Evolutionary conservation across 2,113 vertebrate genomes (phyloP).

Genomic region (Sminthopsis crassicaudata): DNA sequence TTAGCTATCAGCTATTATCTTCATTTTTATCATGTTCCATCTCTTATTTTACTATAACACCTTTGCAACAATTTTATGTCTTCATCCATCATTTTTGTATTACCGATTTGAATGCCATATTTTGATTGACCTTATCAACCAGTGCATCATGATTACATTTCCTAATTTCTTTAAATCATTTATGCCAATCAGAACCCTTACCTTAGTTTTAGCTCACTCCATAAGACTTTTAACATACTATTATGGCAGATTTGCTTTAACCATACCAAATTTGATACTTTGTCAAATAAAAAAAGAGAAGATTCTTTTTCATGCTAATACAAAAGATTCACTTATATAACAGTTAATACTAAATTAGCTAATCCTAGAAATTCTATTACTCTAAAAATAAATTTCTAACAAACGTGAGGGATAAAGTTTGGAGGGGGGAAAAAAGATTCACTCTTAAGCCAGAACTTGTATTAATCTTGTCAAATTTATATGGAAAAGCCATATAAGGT

Average conservation of each 20-base stretch:
- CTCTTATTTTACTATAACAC: not conserved
- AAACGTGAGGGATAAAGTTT: not conserved
- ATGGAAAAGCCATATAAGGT: slow-evolving; percentile 28
- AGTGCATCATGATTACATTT: not conserved
- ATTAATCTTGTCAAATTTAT: not conserved
- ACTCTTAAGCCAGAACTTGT: slow-evolving; percentile 31
- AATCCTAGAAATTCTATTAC: not conserved
- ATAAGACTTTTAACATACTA: not conserved
- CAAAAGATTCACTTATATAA: not conserved
- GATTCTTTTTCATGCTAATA: not conserved
- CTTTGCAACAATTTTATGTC: not conserved
- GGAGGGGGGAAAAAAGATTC: not conserved
- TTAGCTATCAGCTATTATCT: slow-evolving; percentile 30
- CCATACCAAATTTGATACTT: not conserved
- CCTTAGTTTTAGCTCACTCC: not conserved
- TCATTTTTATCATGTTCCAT: slow-evolving; percentile 18
- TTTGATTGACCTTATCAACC: not conserved
- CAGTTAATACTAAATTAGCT: not conserved
- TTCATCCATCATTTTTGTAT: not conserved
- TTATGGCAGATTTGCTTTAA: not conserved
- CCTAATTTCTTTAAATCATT: not conserved
- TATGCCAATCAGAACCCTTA: not conserved
- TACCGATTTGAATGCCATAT: not conserved
- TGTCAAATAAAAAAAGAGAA: not conserved
- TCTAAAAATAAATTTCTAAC: not conserved